phyloP scores from a whole-genome alignment of 2,113 vertebrate genomes.

The Callaeas wilsoni region DNA sequence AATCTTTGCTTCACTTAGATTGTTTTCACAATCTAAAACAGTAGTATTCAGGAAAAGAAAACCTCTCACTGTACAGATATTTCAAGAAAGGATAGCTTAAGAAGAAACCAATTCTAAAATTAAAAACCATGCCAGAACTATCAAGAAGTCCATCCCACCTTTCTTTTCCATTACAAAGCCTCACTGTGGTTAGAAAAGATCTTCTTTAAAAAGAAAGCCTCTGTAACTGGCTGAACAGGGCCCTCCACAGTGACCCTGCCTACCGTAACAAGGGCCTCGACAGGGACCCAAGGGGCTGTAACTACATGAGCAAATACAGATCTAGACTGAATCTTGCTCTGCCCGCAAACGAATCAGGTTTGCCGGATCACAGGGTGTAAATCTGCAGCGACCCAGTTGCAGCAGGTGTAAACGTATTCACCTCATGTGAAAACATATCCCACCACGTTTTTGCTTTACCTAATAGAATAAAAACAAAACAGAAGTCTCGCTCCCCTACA shows the following conservation, averaged over 20 bases:
- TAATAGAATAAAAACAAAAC: accelerated
- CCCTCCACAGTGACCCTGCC: background rate
- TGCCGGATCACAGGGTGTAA: no score
- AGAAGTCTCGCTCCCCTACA: background rate
- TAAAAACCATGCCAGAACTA: background rate
- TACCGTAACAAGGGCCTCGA: accelerated
- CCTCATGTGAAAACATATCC: accelerated
- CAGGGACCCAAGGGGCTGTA: background rate
- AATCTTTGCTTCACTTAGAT: background rate
- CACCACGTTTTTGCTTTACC: background rate
- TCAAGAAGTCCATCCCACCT: background rate
- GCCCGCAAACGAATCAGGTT: background rate
- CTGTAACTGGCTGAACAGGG: background rate
- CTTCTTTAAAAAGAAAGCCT: background rate
- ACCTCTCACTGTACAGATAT: background rate
- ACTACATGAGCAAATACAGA: accelerated
- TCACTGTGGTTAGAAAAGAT: background rate
- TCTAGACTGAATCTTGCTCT: background rate
- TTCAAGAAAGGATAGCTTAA: background rate
- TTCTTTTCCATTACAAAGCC: background rate
- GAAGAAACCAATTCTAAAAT: background rate
- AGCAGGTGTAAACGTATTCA: accelerated
- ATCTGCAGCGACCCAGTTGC: background rate
- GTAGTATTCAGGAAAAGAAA: background rate
- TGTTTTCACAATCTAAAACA: background rate